phyloP scores from a whole-genome alignment of 2,888 invertebrate species.

The Ariolimax columbianus region DNA sequence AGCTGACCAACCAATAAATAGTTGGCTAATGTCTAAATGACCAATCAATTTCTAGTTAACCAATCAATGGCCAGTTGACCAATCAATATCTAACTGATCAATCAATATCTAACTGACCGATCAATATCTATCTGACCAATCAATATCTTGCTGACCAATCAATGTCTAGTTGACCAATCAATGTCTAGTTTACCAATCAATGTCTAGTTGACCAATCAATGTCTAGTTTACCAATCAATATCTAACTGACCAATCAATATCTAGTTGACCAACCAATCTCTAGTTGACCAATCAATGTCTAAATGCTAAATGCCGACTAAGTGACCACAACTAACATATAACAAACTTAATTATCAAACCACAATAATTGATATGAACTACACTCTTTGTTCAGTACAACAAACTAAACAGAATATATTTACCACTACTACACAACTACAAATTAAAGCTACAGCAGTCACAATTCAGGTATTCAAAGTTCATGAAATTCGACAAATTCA shows the following conservation, averaged over 20 bases:
- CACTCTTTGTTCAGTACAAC: neutral
- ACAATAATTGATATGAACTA: neutral
- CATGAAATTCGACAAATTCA: neutral
- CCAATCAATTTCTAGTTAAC: no score
- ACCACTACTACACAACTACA: neutral
- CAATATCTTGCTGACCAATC: neutral
- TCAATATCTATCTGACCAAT: no score
- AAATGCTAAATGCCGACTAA: neutral
- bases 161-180: neutral
- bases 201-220: neutral
- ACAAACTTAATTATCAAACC: neutral
- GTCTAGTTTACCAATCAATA: neutral
- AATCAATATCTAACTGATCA: neutral
- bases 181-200: neutral
- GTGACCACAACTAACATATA: neutral
- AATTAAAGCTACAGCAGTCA: neutral
- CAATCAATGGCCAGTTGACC: neutral
- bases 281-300: neutral
- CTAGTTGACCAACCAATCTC: neutral
- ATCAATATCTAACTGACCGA: no score
- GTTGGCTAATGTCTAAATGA: no score
- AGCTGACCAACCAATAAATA: neutral
- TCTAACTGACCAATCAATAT: neutral
- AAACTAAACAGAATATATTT: neutral
- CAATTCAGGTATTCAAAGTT: neutral